Conservation (phyloP, 2,113 vertebrate species). For the Ivindomyrus marchei region DNA sequence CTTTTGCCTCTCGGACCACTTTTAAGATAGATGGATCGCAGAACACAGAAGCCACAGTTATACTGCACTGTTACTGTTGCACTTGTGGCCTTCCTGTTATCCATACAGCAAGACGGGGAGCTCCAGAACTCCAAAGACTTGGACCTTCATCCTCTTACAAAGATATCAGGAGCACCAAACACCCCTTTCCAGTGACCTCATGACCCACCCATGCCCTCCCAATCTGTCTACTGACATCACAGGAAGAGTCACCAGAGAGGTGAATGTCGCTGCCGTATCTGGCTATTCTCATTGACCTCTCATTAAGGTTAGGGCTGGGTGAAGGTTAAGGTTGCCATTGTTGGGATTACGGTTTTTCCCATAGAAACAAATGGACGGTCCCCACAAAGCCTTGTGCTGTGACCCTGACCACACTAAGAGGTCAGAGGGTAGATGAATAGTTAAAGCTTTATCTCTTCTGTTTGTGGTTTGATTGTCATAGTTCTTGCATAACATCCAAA, state of each 20-base stretch:
- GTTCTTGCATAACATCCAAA: neutral
- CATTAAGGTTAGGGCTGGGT: neutral
- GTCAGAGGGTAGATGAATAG: neutral
- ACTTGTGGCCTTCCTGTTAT: no score
- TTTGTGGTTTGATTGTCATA: neutral
- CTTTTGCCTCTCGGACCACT: neutral
- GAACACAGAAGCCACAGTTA: neutral
- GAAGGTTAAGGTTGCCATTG: neutral
- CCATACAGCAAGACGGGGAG: no score
- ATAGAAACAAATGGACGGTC: neutral
- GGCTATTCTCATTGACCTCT: neutral
- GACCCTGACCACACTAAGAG: neutral
- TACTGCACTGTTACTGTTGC: neutral
- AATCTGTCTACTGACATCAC: no score
- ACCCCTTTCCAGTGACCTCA: neutral
- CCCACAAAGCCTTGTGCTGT: neutral
- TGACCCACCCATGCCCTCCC: no score
- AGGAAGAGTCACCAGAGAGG: no score
- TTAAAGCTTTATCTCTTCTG: neutral
- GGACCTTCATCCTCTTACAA: no score
- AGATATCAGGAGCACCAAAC: no score
- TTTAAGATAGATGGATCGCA: neutral
- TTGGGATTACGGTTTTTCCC: neutral
- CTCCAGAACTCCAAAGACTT: no score
- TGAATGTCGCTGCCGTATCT: neutral